Percentiles rank a stretch among this genome's conserved stretches.
Conservation (phyloP, 2,797 vertebrate species). For the Aphelocoma californica region DNA sequence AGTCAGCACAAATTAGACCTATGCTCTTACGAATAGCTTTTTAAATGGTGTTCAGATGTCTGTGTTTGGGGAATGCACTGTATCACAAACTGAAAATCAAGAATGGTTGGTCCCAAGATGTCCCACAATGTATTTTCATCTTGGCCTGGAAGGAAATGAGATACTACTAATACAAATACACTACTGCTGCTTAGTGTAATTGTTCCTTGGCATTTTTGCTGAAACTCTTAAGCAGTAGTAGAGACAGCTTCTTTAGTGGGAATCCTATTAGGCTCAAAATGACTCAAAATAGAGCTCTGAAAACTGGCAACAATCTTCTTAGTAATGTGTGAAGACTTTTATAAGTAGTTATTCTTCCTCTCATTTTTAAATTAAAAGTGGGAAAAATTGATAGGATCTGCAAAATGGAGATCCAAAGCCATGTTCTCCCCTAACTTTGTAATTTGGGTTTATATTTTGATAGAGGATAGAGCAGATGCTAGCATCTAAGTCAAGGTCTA, state of each 20-base stretch:
- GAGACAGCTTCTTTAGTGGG: neutral
- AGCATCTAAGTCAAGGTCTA: neutral
- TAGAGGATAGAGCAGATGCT: neutral
- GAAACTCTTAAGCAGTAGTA: neutral
- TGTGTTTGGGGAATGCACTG: neutral
- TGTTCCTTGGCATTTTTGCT: neutral
- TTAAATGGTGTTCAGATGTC: neutral
- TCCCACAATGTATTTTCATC: neutral
- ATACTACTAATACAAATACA: neutral
- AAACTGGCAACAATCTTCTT: neutral
- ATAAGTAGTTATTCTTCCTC: neutral
- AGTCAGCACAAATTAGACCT: neutral
- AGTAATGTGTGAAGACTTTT: neutral
- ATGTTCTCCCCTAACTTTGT: neutral
- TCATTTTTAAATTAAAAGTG: neutral
- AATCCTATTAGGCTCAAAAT: neutral
- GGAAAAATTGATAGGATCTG: neutral
- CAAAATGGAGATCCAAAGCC: neutral
- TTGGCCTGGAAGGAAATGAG: neutral
- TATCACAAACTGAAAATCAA: neutral
- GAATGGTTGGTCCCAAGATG: neutral
- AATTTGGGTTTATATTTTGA: neutral
- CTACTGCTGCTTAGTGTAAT: neutral
- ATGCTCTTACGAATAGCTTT: neutral
- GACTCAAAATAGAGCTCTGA: neutral